Evolutionary conservation across 2,888 invertebrate species (phyloP).

Genomic region (Caenorhabditis macrosperma): DNA sequence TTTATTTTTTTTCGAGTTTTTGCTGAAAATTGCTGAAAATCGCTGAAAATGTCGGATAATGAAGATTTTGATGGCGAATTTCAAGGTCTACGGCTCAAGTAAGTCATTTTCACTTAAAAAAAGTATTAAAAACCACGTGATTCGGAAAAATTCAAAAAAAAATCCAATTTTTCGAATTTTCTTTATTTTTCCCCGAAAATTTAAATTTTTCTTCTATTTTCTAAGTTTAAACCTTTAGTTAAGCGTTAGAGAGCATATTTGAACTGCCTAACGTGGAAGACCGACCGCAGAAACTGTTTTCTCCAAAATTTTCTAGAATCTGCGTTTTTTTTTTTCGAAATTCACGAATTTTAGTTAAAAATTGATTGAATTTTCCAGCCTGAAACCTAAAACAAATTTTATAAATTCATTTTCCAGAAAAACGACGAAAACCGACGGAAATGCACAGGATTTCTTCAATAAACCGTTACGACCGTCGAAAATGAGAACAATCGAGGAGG

Average conservation of each 20-base stretch:
- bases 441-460: neutral
- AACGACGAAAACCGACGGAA: neutral
- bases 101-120: neutral
- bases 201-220: no score
- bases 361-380: neutral
- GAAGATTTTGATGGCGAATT: conserved; percentile 20
- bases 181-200: neutral
- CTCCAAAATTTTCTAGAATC: neutral
- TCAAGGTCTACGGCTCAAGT: conserved; percentile 14
- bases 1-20: conserved; percentile 3
- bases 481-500: neutral
- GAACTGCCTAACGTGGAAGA: no score
- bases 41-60: conserved; percentile 28
- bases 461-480: neutral
- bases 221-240: no score
- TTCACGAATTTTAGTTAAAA: neutral
- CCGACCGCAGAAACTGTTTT: neutral
- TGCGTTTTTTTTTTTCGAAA: neutral
- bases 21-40: no score
- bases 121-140: neutral
- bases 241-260: no score
- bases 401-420: conserved; percentile 13
- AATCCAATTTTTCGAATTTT: no score
- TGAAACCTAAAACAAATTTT: no score
- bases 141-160: neutral